Percentiles rank a stretch among this genome's conserved stretches.
These are phyloP conservation scores for Stenopsyche tienmushanensis DNA, from an alignment of 1,140 invertebrate genomes.

Conservation along the genomic window DNA sequence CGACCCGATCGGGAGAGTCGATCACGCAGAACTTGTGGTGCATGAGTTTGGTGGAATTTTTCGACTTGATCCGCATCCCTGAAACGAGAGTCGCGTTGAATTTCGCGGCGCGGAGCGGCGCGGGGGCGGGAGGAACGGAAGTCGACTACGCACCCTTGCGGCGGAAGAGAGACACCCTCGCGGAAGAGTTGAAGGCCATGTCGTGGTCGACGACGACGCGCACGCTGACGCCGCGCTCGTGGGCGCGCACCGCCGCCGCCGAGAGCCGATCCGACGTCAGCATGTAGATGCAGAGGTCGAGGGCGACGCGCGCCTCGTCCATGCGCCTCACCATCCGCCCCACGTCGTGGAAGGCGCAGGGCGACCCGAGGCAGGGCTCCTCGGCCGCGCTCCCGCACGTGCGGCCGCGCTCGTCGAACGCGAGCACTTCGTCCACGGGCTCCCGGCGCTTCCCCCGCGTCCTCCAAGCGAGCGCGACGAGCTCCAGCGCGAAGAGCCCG, in stretches of 20 bases:
- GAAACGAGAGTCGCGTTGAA: slow-evolving; percentile 15
- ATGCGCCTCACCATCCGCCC: neutral
- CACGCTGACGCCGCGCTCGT: slow-evolving; percentile 20
- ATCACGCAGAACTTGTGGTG: slow-evolving; percentile 34
- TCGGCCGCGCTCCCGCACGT: neutral
- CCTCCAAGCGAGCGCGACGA: neutral
- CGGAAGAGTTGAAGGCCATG: slow-evolving; percentile 16
- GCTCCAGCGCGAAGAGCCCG: no score
- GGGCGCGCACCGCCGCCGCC: neutral
- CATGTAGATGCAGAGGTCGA: slow-evolving; percentile 21
- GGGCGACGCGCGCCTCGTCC: neutral
- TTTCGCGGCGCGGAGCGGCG: no score
- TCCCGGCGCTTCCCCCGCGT: neutral
- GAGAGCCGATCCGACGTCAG: neutral
- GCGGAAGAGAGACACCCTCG: neutral
- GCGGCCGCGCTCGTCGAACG: neutral
- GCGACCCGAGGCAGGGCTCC: neutral
- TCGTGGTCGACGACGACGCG: slow-evolving; percentile 22
- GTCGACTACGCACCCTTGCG: neutral
- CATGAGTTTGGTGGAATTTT: slow-evolving; percentile 22
- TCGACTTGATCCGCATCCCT: slow-evolving; percentile 18
- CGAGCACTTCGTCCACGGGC: neutral
- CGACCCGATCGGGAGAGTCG: slow-evolving; percentile 7
- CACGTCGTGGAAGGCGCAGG: slow-evolving; percentile 12
- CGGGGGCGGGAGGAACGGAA: neutral